Conservation (phyloP, 1,140 invertebrate species). For the Brachionus manjavacas region DNA sequence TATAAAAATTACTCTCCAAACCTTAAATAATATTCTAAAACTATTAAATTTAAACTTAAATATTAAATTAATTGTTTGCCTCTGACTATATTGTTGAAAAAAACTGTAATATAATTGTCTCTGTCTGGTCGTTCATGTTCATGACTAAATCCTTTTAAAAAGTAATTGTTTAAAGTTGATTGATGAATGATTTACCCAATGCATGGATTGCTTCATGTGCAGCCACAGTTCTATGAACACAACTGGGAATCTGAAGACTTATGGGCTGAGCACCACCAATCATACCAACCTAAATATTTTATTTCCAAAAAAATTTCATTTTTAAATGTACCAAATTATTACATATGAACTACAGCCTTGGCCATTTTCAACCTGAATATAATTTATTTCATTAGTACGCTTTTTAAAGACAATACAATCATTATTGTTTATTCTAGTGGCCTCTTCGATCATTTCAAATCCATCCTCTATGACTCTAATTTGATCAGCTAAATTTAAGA, state of each 20-base stretch:
- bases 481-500: neutral
- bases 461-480: neutral
- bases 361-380: neutral
- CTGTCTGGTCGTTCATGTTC: slow-evolving; percentile 15
- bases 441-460: neutral
- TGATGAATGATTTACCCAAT: neutral
- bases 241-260: neutral
- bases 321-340: neutral
- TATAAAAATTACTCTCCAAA: neutral
- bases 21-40: neutral
- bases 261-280: neutral
- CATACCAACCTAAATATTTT: neutral
- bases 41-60: neutral
- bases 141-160: slow-evolving; percentile 46
- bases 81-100: neutral
- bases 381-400: neutral
- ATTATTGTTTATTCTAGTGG: neutral
- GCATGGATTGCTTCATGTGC: neutral
- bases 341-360: neutral
- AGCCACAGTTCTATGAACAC: neutral
- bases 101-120: neutral
- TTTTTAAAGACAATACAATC: neutral
- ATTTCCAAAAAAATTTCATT: neutral
- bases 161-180: slow-evolving; percentile 48
- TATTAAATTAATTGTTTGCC: neutral